Percentiles rank a stretch among this genome's conserved stretches.
These are phyloP conservation scores for Lithophane ornitopus DNA, from an alignment of 2,888 invertebrate genomes.

Conservation along the genomic window DNA sequence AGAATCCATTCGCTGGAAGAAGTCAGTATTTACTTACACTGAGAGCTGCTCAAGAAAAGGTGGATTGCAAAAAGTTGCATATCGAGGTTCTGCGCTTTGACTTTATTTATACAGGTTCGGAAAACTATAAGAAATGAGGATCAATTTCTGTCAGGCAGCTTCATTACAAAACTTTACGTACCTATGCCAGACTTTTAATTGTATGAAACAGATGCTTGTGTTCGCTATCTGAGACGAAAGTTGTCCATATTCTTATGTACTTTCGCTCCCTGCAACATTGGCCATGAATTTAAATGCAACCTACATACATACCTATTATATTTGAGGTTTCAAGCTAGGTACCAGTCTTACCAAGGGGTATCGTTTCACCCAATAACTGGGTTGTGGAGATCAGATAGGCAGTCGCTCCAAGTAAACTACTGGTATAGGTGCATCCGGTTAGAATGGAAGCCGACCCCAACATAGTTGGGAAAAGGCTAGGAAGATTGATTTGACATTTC, in stretches of 20 bases:
- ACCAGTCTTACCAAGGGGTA: too few relatives aligned
- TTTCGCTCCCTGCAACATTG: not conserved
- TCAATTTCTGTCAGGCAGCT: not conserved
- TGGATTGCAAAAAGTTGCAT: not conserved
- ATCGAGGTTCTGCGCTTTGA: not conserved
- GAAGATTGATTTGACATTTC: not conserved
- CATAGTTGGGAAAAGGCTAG: too few relatives aligned
- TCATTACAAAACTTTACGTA: not conserved
- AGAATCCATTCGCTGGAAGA: too few relatives aligned
- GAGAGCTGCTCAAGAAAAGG: not conserved
- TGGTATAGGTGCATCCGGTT: too few relatives aligned
- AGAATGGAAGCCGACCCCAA: too few relatives aligned
- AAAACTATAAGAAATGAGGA: not conserved
- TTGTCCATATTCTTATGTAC: not conserved
- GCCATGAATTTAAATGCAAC: constrained; percentile 6
- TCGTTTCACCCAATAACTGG: too few relatives aligned
- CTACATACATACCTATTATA: not conserved
- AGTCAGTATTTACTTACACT: not conserved
- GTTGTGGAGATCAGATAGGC: too few relatives aligned
- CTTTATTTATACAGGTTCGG: not conserved
- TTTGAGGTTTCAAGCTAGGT: too few relatives aligned
- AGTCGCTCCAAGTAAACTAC: too few relatives aligned
- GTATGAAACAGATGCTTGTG: not conserved
- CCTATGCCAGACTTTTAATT: not conserved
- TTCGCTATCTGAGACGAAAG: not conserved